Evolutionary conservation across 2,888 invertebrate genomes (phyloP), one percentile per base, ranked within the genome.

Genomic region (Chymomyza fuscimana): DNA sequence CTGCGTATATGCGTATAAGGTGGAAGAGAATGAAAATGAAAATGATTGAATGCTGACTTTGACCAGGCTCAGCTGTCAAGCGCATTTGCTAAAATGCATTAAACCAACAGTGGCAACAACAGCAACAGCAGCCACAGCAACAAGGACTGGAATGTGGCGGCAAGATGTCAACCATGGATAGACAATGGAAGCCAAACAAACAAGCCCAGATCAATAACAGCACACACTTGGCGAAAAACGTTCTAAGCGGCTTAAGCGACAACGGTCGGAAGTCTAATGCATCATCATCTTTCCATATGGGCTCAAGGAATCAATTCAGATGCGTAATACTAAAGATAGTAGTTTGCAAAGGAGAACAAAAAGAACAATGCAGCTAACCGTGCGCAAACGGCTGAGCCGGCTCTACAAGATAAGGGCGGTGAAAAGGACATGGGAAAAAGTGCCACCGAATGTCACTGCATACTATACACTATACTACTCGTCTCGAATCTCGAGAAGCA

Each of bases 311-410:
- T 71, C 81, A 63, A 22, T 51, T 25, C 32, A 63, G 52, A 52
- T 36, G 59, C 15, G 58, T 15, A 61, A 51, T 50, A 25, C 29
- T 65, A 46, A 12, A 12, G 40, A 10, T 6, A 9, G 36, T 16
- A 58, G 10, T 19, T 10, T 22, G n/a, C 51, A 58, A 65, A 15
- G 46, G 15, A 61, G 32, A 51, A 25, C 19, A 67, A 86, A 87
- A 82, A 82, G 82, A 79, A 89, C 89, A 89, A 89, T 86, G 78
- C 81, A 79, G 77, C 83, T 87, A 91, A 88, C 87, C 89, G 88
- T 90, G 90, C 89, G 90, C 89, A 89, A 88, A 81, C 80, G 79
- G 87, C 88, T 91, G 84, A 90, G 86, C 81, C 82, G 75, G 62
- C 81, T 77, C 78, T 70, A 79, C 72, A 70, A 83, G 86, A 88